Conservation (phyloP, 2,113 vertebrate genomes). For the Antennarius striatus region DNA sequence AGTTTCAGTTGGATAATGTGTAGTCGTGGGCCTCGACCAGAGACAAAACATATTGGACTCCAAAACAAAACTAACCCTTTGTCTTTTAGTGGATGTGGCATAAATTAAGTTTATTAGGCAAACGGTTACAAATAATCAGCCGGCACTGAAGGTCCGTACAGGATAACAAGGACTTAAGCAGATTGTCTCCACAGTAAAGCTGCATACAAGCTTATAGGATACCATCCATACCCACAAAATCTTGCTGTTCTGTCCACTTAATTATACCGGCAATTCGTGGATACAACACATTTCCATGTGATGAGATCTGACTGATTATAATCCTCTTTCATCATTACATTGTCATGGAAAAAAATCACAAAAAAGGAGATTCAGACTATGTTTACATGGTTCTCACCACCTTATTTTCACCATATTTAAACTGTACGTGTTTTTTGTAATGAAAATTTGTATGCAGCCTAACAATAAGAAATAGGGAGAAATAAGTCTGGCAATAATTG, state of each 20-base stretch:
- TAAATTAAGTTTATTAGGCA: conserved; percentile 37
- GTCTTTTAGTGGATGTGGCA: conserved; percentile 31
- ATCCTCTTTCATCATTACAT: conserved; percentile 20
- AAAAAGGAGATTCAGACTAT: neutral
- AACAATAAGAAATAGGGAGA: neutral
- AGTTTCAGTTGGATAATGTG: conserved; percentile 57
- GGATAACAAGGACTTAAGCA: conserved; percentile 36
- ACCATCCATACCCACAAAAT: conserved; percentile 28
- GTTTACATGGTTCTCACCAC: neutral
- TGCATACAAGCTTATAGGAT: conserved; percentile 38
- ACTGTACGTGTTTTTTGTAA: no score
- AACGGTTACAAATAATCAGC: conserved; percentile 39
- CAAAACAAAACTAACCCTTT: conserved; percentile 27
- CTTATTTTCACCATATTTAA: no score
- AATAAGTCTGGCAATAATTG: conserved; percentile 4
- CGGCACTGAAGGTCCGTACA: conserved; percentile 19
- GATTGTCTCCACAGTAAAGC: conserved; percentile 53
- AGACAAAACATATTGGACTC: conserved; percentile 43
- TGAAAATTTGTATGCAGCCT: no score
- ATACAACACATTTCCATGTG: conserved; percentile 18
- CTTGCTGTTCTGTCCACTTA: conserved; percentile 34
- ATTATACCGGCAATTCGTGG: conserved; percentile 6
- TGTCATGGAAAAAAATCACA: conserved; percentile 7
- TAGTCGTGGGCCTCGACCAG: conserved; percentile 47
- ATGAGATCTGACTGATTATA: conserved; percentile 13